A percentile compares a stretch with the other conserved stretches of the same genome.
phyloP scores from a whole-genome alignment of 2,113 vertebrate genomes.

The Elephantulus edwardii region DNA sequence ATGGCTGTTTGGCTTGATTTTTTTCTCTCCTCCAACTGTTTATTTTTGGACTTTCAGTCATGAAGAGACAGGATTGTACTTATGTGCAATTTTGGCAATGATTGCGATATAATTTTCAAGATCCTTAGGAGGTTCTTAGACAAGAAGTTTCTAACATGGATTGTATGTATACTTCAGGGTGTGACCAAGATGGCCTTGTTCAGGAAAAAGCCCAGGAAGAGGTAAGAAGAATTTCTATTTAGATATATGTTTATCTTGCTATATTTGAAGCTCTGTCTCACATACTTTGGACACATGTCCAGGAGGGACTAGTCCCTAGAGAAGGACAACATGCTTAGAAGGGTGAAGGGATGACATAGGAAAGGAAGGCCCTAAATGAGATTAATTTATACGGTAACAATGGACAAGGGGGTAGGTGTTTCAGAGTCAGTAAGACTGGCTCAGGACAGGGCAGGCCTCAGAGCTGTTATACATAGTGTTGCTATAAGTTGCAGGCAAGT shows the following conservation, averaged over 20 bases:
- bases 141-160: background rate
- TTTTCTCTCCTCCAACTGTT: background rate
- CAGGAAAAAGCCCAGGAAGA: background rate
- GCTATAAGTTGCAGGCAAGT: too few relatives aligned
- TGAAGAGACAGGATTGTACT: background rate
- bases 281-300: too few relatives aligned
- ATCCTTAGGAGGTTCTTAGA: background rate
- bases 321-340: too few relatives aligned
- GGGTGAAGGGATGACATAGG: too few relatives aligned
- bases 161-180: background rate
- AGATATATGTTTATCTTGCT: background rate
- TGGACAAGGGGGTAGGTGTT: too few relatives aligned
- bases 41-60: background rate
- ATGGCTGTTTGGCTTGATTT: background rate
- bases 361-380: too few relatives aligned
- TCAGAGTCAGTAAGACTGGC: too few relatives aligned
- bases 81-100: background rate
- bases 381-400: too few relatives aligned
- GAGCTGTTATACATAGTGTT: too few relatives aligned
- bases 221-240: background rate
- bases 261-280: too few relatives aligned
- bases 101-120: slow-evolving; percentile 17
- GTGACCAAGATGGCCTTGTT: background rate
- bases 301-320: too few relatives aligned
- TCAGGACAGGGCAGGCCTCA: too few relatives aligned